These are phyloP conservation scores for Hydraecia micacea DNA, from an alignment of 2,888 invertebrate genomes.

Conservation along the genomic window DNA sequence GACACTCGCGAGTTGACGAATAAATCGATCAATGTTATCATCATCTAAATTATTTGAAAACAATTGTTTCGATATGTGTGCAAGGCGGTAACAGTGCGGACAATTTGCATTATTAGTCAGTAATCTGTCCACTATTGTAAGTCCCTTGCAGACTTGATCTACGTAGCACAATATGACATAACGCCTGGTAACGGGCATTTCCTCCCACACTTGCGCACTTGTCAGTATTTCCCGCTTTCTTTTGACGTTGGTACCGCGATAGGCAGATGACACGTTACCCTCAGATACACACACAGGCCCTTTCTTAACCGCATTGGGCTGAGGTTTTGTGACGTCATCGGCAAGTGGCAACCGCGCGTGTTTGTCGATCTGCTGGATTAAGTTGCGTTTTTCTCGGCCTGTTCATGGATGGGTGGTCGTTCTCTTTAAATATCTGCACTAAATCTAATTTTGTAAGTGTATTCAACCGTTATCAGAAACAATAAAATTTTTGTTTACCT, in stretches of 20 bases:
- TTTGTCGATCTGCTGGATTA: neutral
- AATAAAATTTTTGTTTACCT: no score
- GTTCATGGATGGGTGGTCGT: neutral
- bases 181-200: neutral
- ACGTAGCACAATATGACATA: neutral
- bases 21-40: neutral
- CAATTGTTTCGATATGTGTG: neutral
- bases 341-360: neutral
- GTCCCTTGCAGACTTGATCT: neutral
- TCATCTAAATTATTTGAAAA: neutral
- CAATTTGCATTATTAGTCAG: neutral
- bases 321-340: conserved; percentile 3
- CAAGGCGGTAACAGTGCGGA: no score
- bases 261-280: neutral
- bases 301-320: neutral
- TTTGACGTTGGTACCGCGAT: conserved; percentile 22
- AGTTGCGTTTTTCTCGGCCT: neutral
- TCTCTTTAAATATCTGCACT: neutral
- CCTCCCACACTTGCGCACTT: conserved; percentile 11
- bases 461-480: neutral
- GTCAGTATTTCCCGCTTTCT: conserved; percentile 36
- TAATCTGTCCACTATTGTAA: neutral
- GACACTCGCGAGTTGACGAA: no score
- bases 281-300: neutral
- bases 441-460: neutral